Base-by-base conservation (phyloP, 2,113 vertebrate species). In the Crypturellus undulatus region DNA sequence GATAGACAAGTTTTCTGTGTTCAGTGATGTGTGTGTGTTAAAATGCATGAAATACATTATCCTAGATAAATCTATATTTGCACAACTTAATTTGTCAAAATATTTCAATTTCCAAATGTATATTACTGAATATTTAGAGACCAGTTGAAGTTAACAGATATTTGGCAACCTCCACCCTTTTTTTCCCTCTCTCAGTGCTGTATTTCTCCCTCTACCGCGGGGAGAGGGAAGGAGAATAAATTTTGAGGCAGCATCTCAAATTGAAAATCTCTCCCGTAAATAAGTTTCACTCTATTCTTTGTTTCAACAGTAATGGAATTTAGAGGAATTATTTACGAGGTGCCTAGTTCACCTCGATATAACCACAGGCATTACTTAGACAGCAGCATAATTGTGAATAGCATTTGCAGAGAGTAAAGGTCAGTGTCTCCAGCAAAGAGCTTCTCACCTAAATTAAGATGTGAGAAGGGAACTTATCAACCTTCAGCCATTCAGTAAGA, bases 321-420 rank as follows among this genome's bases (percentile, higher is more conserved):
- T 58, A 80, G 79, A 40, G 34, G 64, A 79, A 84, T 91, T 92
- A 90, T 95, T 95, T 97, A 97, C 1, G 20, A 94, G 92, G 69
- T 68, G 68, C 82, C 47, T 62, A 75, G 60, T 84, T 95, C 87
- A 95, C 79, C 87, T 94, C 90, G 84, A 26, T 87, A 93, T 87
- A 95, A 87, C 86, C 30, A 79, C 75, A 87, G 92, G 92, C 32
- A 69, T 90, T 93, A 94, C 93, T 95, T 95, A 95, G 92, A 87
- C 87, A 95, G 84, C 0, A 0, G 10, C 63, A 91, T 92, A 94
- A 95, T 70, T 94, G 73, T 91, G 84, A 92, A 77, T 13, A 93
- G 89, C 26, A 76, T 91, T 94, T 96, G 58, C 87, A 91, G 91
- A 91, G 93, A 85, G 63, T 91, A 95, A 95, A 96, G 84, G 94